Evolutionary conservation across 2,888 invertebrate genomes (phyloP).

Genomic region (Actias luna): DNA sequence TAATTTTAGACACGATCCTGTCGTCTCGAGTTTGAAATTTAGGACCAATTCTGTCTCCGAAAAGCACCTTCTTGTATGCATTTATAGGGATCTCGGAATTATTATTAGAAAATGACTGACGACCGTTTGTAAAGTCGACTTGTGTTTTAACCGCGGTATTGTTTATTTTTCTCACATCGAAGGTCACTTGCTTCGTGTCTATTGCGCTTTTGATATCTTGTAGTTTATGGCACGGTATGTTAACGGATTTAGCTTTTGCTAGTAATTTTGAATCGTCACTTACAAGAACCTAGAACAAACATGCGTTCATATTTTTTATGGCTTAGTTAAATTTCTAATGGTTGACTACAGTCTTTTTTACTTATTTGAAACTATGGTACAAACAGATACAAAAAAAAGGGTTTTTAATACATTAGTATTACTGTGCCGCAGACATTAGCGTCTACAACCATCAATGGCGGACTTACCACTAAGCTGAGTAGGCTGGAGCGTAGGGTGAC

Average conservation of each 20-base stretch:
- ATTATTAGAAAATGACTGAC: background rate
- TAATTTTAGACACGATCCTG: too few species aligned
- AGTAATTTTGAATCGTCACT: conserved; percentile 38
- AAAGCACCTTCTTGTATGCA: background rate
- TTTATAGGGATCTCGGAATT: background rate
- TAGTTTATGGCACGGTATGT: conserved; percentile 35
- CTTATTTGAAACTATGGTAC: too few species aligned
- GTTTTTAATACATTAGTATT: too few species aligned
- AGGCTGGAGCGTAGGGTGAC: too few species aligned
- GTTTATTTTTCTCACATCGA: background rate
- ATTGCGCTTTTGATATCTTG: conserved; percentile 34
- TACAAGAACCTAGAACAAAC: conserved; percentile 42
- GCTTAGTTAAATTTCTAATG: too few species aligned
- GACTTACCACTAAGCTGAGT: too few species aligned
- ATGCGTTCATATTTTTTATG: background rate
- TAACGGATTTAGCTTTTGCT: conserved; percentile 30
- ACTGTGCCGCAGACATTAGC: too few species aligned
- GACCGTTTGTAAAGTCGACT: background rate
- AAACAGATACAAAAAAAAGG: too few species aligned
- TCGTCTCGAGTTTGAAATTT: background rate
- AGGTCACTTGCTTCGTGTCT: background rate
- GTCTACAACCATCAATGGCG: too few species aligned
- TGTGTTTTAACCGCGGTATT: background rate
- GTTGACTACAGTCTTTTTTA: too few species aligned
- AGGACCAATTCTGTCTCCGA: background rate